A percentile compares a stretch with the other conserved stretches of the same genome.
These are phyloP conservation scores for Chascanopsetta lugubris DNA, from an alignment of 2,113 vertebrate species.

Conservation along the genomic window DNA sequence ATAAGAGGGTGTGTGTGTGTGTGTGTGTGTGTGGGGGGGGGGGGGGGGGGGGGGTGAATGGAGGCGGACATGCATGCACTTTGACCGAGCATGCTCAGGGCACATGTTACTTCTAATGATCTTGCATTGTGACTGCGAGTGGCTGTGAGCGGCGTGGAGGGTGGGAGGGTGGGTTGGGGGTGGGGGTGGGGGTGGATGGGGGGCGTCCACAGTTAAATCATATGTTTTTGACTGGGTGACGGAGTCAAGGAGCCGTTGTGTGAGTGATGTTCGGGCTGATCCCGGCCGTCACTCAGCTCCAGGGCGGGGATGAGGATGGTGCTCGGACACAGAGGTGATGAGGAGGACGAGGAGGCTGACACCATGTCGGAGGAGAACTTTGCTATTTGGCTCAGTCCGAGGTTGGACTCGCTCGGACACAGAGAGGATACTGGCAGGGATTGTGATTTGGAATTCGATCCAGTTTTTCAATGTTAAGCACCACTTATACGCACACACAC, in stretches of 20 bases:
- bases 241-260: constrained; percentile 21
- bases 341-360: constrained; percentile 24
- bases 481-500: too few relatives aligned
- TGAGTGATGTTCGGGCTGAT: constrained; percentile 67
- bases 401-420: neutral
- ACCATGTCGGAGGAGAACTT: constrained; percentile 16
- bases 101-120: constrained; percentile 28
- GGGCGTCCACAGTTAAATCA: constrained; percentile 35
- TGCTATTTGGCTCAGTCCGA: neutral
- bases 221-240: constrained; percentile 55
- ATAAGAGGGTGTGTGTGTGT: constrained; percentile 20
- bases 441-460: neutral
- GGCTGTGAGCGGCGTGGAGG: constrained; percentile 31
- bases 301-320: constrained; percentile 39
- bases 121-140: constrained; percentile 35
- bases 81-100: constrained; percentile 33
- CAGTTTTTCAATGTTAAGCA: neutral
- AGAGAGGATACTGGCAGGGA: neutral
- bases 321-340: constrained; percentile 42
- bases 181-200: constrained; percentile 16
- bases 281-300: constrained; percentile 67
- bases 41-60: too few relatives aligned
- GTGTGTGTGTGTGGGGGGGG: too few relatives aligned
- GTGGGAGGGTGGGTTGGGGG: constrained; percentile 19
- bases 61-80: constrained; percentile 35